Base-by-base conservation (phyloP, 2,797 vertebrate genomes). In the Periparus ater region DNA sequence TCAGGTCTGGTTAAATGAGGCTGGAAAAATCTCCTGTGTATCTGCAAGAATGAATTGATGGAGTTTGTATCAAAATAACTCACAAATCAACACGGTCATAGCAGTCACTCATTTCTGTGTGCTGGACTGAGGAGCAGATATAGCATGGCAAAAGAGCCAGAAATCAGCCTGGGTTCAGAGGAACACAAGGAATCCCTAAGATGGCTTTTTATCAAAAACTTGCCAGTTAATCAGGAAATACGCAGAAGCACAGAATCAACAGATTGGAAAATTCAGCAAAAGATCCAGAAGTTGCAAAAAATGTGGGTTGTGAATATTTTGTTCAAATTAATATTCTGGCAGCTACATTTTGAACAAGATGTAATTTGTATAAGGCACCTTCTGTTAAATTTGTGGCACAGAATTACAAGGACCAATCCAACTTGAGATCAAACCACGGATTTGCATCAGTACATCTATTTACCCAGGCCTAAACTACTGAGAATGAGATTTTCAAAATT, bases 301-400 rank as follows among this genome's bases (percentile, higher is more conserved):
- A 90, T 88, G 44, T 86, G 93, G 83, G 68, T 88, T 91, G 85
- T 85, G 95, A 95, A 95, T 91, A 79, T 96, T 97, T 96, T 97
- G 96, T 97, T 97, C 93, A 96, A 97, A 97, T 97, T 97, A 98
- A 97, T 98, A 98, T 97, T 97, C 97, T 98, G 97, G 97, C 97
- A 98, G 89, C 95, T 97, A 96, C 95, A 94, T 95, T 97, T 96
- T 96, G 94, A 98, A 97, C 94, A 95, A 95, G 97, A 94, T 97
- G 93, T 97, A 97, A 98, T 97, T 97, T 97, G 95, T 96, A 80
- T 92, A 93, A 96, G 96, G 85, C 93, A 94, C 96, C 96, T 98
- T 98, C 97, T 98, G 97, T 97, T 97, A 97, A 96, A 93, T 95
- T 92, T 95, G 93, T 97, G 96, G 93, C 93, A 93, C 11, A 42